phyloP scores from a whole-genome alignment of 2,888 invertebrate genomes.

The Pammene aurita region DNA sequence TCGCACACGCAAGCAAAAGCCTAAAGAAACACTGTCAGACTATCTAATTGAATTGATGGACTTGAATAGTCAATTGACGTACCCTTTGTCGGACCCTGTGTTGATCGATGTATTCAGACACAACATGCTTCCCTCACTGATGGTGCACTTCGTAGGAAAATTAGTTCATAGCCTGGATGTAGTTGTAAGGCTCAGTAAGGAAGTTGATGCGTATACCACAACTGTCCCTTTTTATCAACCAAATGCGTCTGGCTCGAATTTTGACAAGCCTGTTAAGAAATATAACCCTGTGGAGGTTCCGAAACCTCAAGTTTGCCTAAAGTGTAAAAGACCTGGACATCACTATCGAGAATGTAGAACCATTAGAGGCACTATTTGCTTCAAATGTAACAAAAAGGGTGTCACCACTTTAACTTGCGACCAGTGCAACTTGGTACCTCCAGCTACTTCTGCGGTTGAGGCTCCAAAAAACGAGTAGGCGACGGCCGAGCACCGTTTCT shows the following conservation, averaged over 20 bases:
- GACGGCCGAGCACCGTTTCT: constrained; percentile 17
- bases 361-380: constrained; percentile 6
- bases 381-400: constrained; percentile 4
- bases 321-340: constrained; percentile 1
- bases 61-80: not conserved
- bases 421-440: not conserved
- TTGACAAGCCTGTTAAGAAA: not conserved
- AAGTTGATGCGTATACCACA: constrained; percentile 4
- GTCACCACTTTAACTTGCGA: constrained; percentile 9
- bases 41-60: constrained; percentile 17
- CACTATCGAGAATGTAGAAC: constrained; percentile 12
- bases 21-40: constrained; percentile 6
- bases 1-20: constrained; percentile 13
- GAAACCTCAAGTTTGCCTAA: not conserved
- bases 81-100: not conserved
- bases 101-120: constrained; percentile 16
- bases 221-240: not conserved
- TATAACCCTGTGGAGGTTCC: not conserved
- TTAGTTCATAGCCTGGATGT: not conserved
- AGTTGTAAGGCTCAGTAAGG: constrained; percentile 9
- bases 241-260: not conserved
- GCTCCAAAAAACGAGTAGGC: constrained; percentile 22
- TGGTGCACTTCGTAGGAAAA: not conserved
- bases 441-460: not conserved
- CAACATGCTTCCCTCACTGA: constrained; percentile 6